Base-by-base conservation (phyloP, 2,113 vertebrate species). In the Xyrauchen texanus region DNA sequence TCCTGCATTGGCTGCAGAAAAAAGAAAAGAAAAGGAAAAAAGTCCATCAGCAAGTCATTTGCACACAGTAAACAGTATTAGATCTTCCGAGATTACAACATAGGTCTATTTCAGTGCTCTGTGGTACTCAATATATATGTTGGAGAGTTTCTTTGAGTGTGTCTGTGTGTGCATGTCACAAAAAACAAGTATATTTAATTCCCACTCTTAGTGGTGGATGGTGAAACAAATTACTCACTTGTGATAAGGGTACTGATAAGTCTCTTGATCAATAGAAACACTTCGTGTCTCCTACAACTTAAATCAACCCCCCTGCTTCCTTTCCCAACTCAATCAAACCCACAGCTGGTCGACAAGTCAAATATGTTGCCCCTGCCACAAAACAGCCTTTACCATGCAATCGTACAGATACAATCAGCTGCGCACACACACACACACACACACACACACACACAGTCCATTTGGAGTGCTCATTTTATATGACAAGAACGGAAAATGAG, bases 201-300 rank as follows among this genome's bases (percentile, higher is more conserved):
- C 60, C 73, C 70, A 79, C 51, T 80, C 55, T 65, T 62, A 12
- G 47, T 65, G 42, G 65, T 10, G 65, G 67, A n/a, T 58, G 64
- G 47, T 68, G 49, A 75, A 76, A 83, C 76, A 86, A 85, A 85
- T 82, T 45, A 85, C 8, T 42, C 0, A 13, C 5, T 45, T 52
- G 16, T 77, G 78, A 81, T 52, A 80, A 49, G 68, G 53, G 12
- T 80, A 69, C 68, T 85, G 80, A 88, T 88, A 78, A 87, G 80
- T 67, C 58, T 69, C 64, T 68, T 78, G 82, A 88, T 89, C 86
- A 42, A 88, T 89, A 83, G 80, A 63, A 21, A 58, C 52, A 46
- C 34, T 42, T 52, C 51, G 16, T 80, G 79, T 80, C 53, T 47
- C 88, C 72, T 77, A 10, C 65, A 55, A 60, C 68, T 72, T 64